phyloP scores from a whole-genome alignment of 2,113 vertebrate genomes.

The Sprattus sprattus region DNA sequence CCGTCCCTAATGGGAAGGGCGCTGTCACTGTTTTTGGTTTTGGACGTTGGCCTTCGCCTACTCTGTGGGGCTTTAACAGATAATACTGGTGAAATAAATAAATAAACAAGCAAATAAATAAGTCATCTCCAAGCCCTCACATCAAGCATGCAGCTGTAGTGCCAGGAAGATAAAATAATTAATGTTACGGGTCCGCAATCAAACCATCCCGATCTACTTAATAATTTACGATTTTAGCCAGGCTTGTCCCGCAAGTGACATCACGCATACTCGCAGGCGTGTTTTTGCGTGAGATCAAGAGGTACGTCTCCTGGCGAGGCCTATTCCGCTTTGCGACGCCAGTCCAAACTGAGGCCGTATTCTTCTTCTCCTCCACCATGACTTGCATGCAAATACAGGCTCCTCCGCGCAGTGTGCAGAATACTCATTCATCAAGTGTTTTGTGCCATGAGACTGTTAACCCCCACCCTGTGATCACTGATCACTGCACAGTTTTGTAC shows the following conservation, averaged over 20 bases:
- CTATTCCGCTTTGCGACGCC: background rate
- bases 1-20: background rate
- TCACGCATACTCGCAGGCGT: background rate
- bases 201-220: background rate
- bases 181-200: background rate
- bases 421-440: background rate
- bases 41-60: background rate
- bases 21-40: background rate
- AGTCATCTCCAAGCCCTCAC: background rate
- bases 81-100: background rate
- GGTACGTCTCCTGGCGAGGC: background rate
- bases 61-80: background rate
- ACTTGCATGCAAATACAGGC: constrained; percentile 35
- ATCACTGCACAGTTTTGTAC: background rate
- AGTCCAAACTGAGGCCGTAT: background rate
- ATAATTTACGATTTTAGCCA: background rate
- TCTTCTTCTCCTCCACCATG: constrained; percentile 14
- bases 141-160: background rate
- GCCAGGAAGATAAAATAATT: background rate
- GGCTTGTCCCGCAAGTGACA: background rate
- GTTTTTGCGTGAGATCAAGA: background rate
- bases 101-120: background rate
- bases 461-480: background rate
- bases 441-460: background rate
- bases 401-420: background rate